Evolutionary conservation across 2,113 vertebrate species (phyloP).

Genomic region (Poecilia latipinna): DNA sequence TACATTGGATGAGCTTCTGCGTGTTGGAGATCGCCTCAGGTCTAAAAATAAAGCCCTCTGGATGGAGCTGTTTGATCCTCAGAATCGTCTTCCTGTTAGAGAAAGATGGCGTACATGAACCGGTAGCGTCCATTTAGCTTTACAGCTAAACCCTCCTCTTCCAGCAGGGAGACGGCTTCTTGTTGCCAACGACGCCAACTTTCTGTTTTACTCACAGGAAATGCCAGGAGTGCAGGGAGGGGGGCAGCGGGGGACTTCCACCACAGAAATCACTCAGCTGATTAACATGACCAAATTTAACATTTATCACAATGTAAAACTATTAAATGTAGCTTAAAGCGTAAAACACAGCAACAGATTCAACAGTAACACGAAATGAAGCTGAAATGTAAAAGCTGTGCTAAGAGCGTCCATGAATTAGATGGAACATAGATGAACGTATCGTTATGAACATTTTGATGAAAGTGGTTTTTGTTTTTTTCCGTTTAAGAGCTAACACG

Average conservation of each 20-base stretch:
- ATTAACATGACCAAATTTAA: background rate
- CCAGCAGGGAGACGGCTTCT: constrained; percentile 65
- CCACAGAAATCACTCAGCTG: background rate
- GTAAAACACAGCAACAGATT: too few relatives aligned
- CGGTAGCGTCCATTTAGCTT: constrained; percentile 27
- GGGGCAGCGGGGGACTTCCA: background rate
- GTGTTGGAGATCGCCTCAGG: constrained; percentile 51
- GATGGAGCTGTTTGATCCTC: constrained; percentile 30
- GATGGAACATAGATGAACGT: too few relatives aligned
- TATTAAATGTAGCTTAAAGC: too few relatives aligned
- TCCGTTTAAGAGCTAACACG: too few relatives aligned
- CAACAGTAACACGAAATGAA: too few relatives aligned
- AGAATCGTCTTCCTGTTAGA: constrained; percentile 43
- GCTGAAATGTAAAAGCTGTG: too few relatives aligned
- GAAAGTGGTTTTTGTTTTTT: too few relatives aligned
- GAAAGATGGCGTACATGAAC: constrained; percentile 6
- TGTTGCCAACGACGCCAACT: constrained; percentile 68
- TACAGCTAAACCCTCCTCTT: constrained; percentile 54
- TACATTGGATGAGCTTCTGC: constrained; percentile 68
- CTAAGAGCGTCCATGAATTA: too few relatives aligned
- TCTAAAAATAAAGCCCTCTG: constrained; percentile 73
- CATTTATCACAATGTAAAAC: too few relatives aligned
- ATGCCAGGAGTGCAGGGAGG: constrained; percentile 70
- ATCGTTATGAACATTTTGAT: too few relatives aligned
- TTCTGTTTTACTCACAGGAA: constrained; percentile 73